A percentile compares a stretch with the other conserved stretches of the same genome.
phyloP scores from a whole-genome alignment of 2,113 vertebrate genomes.

The Rynchops niger region DNA sequence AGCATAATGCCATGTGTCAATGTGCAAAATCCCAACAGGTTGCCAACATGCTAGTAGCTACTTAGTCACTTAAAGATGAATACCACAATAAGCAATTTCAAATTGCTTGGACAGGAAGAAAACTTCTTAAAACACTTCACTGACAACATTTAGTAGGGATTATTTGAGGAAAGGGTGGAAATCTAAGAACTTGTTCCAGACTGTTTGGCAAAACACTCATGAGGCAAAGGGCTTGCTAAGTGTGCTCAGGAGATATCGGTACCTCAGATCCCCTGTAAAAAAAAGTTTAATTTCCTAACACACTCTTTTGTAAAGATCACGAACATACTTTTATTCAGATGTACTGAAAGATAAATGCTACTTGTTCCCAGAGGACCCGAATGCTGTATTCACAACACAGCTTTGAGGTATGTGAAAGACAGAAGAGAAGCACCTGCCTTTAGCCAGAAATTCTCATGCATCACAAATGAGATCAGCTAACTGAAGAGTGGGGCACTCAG shows the following conservation, averaged over 20 bases:
- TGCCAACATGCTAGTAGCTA: background rate
- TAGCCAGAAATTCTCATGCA: background rate
- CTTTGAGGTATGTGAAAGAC: background rate
- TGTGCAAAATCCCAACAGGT: background rate
- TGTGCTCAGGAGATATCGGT: background rate
- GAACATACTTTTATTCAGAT: background rate
- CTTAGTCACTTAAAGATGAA: background rate
- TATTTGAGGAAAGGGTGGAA: slow-evolving; percentile 61
- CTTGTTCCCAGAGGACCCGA: background rate
- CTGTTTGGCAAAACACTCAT: background rate
- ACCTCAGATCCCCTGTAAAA: background rate
- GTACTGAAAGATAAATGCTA: background rate
- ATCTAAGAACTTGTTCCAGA: background rate
- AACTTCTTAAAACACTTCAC: slow-evolving; percentile 19
- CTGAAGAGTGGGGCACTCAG: background rate
- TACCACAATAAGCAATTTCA: slow-evolving; percentile 14
- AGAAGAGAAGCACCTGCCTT: background rate
- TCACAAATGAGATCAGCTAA: background rate
- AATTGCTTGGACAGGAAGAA: slow-evolving; percentile 35
- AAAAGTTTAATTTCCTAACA: background rate
- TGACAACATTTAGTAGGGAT: background rate
- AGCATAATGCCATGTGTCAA: background rate
- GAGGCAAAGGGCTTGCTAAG: background rate
- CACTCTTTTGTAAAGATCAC: background rate
- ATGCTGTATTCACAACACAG: background rate